Base-by-base conservation (phyloP, 2,888 invertebrate species). In the Diplazon laetatorius region DNA sequence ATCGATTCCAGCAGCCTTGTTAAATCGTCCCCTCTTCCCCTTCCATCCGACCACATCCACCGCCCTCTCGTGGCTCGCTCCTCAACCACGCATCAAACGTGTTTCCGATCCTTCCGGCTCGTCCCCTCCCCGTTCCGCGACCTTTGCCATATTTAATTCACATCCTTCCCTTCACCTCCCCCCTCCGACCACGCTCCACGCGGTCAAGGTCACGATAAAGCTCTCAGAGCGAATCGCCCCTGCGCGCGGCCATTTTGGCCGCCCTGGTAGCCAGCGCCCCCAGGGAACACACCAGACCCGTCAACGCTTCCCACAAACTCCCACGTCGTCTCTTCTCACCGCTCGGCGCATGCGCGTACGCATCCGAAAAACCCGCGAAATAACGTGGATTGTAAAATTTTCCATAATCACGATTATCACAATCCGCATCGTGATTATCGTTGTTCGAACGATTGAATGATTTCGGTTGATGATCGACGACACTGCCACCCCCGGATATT, bases 271-370 rank as follows among this genome's bases (percentile, higher is more conserved):
- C 91, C 46, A 92, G 86, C 39, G 91, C 89, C 20, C 92, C 91
- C 59, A 92, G 85, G 6, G 91, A 91, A 82, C 91, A 92, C 37
- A 92, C 91, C 52, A 92, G 88, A 9, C 91, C 91, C 0, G 91
- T 90, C n/a, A 92, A 84, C 35, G 91, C 87, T 71, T 92, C 91
- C 92, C 92, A 92, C 70, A 92, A 86, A 35, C 89, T 89, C 39
- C 88, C 82, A 59, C 88, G 83, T 68, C 87, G 85, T 76, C 86
- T 84, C 71, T 87, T 87, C 63, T 85, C 83, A 30, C 69, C 63
- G 39, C 8, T 60, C 0, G 71, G 44, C 5, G 71, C 62, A 6
- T 18, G 68, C 4, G 63, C 42, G 14, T 72, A 75, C 6, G 75
- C 55, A 18, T 75, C 75, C 10, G 78, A 50, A 25, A 79, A 75